Evolutionary conservation across 2,888 invertebrate species (phyloP), one percentile per base, ranked within the genome.

Genomic region (Nycteola revayana): DNA sequence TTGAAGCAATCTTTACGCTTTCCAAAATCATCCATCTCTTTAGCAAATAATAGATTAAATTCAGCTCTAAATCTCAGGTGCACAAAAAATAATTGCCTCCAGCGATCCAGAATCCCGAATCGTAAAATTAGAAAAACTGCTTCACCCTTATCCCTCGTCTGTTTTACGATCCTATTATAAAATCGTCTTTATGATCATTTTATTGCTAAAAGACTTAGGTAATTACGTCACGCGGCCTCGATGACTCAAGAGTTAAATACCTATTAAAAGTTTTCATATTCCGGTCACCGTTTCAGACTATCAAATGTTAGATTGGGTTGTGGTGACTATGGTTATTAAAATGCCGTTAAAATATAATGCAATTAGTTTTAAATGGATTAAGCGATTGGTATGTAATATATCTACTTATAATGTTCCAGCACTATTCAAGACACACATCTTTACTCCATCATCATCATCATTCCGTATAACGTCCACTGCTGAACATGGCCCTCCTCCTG

Each of bases 121-220:
- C 79, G 71, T 84, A 75, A 84, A 85, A 78, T 82, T 78, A 75
- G 70, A 78, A 79, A 81, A 81, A 78, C 69, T 72, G 75, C 60
- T 55, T 55, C 28, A 42, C 59, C 58, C 47, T 42, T 47, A 38
- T 52, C 66, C 68, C 70, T 67, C 66, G 70, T 68, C 66, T 66
- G 66, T 77, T 85, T 85, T 86, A 87, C 70, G 81, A 77, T 65
- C 77, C 85, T 78, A 86, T 88, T 88, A 88, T 87, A 87, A 88
- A 88, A 86, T 85, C 76, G 81, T 79, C 84, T 85, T 88, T 87
- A 87, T 77, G 65, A 64, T 65, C 53, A 68, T 87, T 87, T 88
- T 86, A 88, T 86, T 86, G 84, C 82, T 69, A 75, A 80, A 83
- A 78, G 85, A 84, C 87, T 86, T 81, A 83, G 75, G 86, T 86